Evolutionary conservation across 2,113 vertebrate species (phyloP).

Genomic region (Marmota monax): DNA sequence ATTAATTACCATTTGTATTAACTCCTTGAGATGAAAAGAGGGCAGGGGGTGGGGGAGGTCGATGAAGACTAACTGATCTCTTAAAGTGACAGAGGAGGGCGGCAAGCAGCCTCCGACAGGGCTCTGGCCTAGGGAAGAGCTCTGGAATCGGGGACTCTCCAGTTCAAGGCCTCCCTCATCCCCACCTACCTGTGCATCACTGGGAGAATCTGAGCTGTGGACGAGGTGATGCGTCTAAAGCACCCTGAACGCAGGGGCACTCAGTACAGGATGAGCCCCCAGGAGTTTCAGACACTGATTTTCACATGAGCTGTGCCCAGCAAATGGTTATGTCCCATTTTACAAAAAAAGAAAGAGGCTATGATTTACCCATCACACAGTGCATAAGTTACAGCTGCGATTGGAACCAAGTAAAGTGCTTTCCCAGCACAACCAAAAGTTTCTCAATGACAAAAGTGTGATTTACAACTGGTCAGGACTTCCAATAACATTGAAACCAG

Average conservation of each 20-base stretch:
- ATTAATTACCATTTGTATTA: not conserved
- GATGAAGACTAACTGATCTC: not conserved
- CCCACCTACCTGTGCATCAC: not conserved
- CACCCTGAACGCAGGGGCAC: no score
- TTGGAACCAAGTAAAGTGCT: not conserved
- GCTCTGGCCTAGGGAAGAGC: not conserved
- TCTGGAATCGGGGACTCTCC: not conserved
- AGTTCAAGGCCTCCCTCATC: not conserved
- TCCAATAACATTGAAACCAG: not conserved
- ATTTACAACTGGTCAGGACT: not conserved
- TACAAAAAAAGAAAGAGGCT: not conserved
- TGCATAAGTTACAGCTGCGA: not conserved
- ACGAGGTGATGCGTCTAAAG: not conserved
- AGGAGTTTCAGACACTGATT: not conserved
- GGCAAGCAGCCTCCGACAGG: not conserved
- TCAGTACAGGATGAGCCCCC: no score
- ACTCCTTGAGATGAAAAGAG: not conserved
- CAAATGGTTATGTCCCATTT: not conserved
- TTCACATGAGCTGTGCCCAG: not conserved
- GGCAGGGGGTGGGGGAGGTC: not conserved
- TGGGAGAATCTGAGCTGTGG: not conserved
- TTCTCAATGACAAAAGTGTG: not conserved
- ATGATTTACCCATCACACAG: not conserved
- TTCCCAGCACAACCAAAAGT: not conserved
- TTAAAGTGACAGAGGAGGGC: not conserved